Base-by-base conservation (phyloP, 1,140 invertebrate species). In the Conus betulinus region DNA sequence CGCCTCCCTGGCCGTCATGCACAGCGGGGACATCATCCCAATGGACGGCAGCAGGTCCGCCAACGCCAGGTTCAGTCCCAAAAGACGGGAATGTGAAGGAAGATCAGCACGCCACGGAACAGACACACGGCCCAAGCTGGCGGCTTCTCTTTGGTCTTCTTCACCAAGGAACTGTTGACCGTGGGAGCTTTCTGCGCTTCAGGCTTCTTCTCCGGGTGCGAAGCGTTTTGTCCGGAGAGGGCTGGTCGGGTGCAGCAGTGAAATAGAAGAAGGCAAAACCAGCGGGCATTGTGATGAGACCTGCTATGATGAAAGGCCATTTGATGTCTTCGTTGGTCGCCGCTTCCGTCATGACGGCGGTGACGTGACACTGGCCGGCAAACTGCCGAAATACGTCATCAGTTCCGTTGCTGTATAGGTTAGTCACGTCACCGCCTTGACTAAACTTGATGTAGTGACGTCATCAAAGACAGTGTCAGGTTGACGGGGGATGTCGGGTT, bases 251-350 rank as follows among this genome's bases (percentile, higher is more conserved):
- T 39, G 53, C 52, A 83, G 81, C 60, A 84, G 55, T n/a, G n/a
- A 63, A 90, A 57, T 88, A 88, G 17, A 85, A n/a, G 55, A 88
- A 90, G 51, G 89, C 89, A 5, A 90, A 52, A 51, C 27, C 67
- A 11, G 89, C 83, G n/a, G 89, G 89, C 3, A 74, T 4, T 0
- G 82, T 81, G 10, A 90, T 27, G 5, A 25, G 8, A 8, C 85
- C 89, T 52, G 84, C 60, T 17, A 90, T 90, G 5, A 90, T 27
- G 76, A 84, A 90, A 8, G 89, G 76, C 8, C 60, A 52, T 25
- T 84, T 67, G 15, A 90, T 82, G 25, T 88, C 84, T 5, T 55
- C 84, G 27, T 52, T 52, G 25, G 20, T 20, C 17, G 20, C 67
- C 13, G 67, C 67, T 71, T 23, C 67, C 23, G 60, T 63, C 17